Conservation (phyloP, 2,797 vertebrate species). For the Nyctalus aviator region DNA sequence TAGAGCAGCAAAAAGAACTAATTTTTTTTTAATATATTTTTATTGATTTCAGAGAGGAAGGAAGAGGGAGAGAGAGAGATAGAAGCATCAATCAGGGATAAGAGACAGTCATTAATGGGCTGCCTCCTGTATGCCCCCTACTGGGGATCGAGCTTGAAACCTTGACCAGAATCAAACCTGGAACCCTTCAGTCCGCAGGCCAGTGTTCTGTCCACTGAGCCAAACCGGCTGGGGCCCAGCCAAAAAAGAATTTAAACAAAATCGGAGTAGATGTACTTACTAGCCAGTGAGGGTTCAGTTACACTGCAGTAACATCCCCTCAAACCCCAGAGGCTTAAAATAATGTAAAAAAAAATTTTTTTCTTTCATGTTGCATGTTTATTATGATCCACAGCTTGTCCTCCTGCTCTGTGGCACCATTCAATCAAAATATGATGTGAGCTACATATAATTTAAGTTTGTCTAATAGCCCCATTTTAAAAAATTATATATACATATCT, state of each 20-base stretch:
- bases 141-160: no score
- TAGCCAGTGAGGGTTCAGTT: neutral
- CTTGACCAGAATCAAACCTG: no score
- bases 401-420: neutral
- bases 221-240: no score
- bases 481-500: neutral
- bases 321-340: neutral
- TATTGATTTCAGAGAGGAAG: no score
- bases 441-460: neutral
- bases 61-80: no score
- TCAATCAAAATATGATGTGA: neutral
- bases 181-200: no score
- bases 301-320: neutral
- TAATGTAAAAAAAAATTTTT: neutral
- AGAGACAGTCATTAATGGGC: no score
- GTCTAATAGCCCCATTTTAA: neutral
- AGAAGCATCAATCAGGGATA: no score
- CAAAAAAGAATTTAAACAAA: neutral
- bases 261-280: neutral
- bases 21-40: no score
- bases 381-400: neutral
- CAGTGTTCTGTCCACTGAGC: no score
- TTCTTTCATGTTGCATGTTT: neutral
- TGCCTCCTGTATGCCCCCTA: no score
- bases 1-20: neutral